Evolutionary conservation across 2,113 vertebrate genomes (phyloP).

Genomic region (Dasypus novemcinctus): DNA sequence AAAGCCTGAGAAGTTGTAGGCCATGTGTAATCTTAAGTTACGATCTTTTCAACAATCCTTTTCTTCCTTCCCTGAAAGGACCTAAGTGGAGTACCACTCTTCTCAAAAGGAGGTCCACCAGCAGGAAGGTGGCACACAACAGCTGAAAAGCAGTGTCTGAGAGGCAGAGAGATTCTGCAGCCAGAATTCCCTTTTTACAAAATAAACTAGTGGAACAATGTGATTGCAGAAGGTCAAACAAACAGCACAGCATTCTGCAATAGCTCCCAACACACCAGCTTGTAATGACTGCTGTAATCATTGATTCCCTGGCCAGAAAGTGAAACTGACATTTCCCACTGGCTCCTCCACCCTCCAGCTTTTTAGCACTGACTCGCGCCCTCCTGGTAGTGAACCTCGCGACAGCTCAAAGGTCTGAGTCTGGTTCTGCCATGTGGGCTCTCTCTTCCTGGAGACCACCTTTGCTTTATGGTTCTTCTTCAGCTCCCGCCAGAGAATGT

Average conservation of each 20-base stretch:
- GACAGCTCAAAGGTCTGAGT: background rate
- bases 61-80: background rate
- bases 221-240: background rate
- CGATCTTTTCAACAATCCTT: background rate
- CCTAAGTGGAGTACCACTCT: background rate
- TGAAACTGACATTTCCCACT: slow-evolving; percentile 4
- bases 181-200: background rate
- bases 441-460: background rate
- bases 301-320: background rate
- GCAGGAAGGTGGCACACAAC: background rate
- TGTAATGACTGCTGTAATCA: background rate
- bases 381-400: background rate
- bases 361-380: background rate
- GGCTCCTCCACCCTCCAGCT: background rate
- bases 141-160: background rate
- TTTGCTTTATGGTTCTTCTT: background rate
- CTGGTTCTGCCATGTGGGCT: background rate
- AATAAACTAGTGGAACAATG: background rate
- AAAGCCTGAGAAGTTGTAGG: background rate
- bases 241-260: background rate
- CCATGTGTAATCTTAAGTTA: background rate
- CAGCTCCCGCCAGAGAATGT: rapidly evolving
- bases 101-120: background rate
- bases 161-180: background rate
- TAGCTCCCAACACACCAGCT: background rate